These are phyloP conservation scores for Mystacornis crossleyi DNA, from an alignment of 2,113 vertebrate species.

Conservation along the genomic window DNA sequence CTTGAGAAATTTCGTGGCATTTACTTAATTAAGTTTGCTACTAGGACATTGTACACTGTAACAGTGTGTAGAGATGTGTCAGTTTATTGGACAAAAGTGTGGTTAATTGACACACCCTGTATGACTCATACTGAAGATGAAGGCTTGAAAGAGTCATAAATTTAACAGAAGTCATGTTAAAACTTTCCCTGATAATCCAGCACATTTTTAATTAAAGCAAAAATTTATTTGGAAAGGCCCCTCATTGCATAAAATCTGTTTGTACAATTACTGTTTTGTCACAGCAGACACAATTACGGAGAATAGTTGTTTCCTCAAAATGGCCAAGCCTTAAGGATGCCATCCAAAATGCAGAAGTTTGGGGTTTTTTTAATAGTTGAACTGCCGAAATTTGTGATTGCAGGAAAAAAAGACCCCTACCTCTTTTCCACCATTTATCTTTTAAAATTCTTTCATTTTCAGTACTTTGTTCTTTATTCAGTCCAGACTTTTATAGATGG, in stretches of 20 bases:
- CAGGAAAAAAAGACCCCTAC: not conserved
- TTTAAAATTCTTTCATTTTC: not conserved
- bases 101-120: not conserved
- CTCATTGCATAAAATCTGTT: not conserved
- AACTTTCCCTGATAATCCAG: not conserved
- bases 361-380: not conserved
- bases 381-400: not conserved
- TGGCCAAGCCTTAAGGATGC: not conserved
- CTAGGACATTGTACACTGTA: not conserved
- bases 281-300: not conserved
- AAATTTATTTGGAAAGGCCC: not conserved
- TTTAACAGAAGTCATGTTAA: not conserved
- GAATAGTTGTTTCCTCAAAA: not conserved
- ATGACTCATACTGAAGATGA: not conserved
- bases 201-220: not conserved
- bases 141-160: not conserved
- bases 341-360: not conserved
- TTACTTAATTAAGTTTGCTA: not conserved
- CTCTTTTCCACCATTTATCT: not conserved
- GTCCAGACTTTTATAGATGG: not conserved
- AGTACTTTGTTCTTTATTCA: not conserved
- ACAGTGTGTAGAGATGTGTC: not conserved
- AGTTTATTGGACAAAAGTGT: not conserved
- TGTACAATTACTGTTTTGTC: not conserved
- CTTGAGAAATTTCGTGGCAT: not conserved